phyloP scores from a whole-genome alignment of 2,113 vertebrate species.

The Charina bottae region DNA sequence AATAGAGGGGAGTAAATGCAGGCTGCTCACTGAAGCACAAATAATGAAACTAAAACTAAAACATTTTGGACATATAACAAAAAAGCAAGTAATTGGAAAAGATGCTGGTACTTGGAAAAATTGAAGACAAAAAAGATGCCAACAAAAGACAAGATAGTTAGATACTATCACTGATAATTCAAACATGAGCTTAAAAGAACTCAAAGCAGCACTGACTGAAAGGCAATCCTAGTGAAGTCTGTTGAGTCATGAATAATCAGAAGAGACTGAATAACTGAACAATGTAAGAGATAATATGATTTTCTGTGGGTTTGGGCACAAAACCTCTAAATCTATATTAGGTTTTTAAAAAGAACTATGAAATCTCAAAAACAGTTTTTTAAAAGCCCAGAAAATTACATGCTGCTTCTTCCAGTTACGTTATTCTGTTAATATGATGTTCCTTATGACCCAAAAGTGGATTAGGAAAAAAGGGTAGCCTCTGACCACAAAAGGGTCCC shows the following conservation, averaged over 20 bases:
- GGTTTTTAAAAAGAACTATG: not conserved
- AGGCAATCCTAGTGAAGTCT: not conserved
- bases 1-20: not conserved
- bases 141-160: not conserved
- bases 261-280: not conserved
- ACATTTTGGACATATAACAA: not conserved
- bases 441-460: not conserved
- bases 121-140: not conserved
- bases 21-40: not conserved
- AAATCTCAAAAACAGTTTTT: not conserved
- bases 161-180: not conserved
- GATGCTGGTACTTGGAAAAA: not conserved
- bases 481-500: not conserved
- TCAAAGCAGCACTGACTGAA: not conserved
- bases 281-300: not conserved
- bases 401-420: not conserved
- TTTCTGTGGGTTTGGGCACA: not conserved
- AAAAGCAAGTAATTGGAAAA: not conserved
- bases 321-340: not conserved
- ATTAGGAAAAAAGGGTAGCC: not conserved
- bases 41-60: not conserved
- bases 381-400: not conserved
- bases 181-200: not conserved
- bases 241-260: not conserved
- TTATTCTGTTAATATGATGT: not conserved